Evolutionary conservation across 2,888 invertebrate genomes (phyloP).

Genomic region (Hyposoter dolosus): DNA sequence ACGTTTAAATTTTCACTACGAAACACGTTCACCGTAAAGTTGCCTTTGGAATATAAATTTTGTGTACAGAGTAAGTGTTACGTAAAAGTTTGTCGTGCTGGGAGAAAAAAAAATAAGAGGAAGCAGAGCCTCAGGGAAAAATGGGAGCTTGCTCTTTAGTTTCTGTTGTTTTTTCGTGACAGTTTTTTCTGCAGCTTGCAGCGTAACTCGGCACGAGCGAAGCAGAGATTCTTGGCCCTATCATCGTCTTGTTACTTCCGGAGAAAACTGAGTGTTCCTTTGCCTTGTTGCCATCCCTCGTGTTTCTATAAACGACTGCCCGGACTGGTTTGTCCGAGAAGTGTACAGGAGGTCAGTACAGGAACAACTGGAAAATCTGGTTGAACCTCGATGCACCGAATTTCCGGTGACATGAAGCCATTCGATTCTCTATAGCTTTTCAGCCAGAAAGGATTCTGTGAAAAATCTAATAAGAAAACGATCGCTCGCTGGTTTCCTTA

Average conservation of each 20-base stretch:
- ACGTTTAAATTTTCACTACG: neutral
- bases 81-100: conserved; percentile 6
- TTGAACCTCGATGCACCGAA: conserved; percentile 73
- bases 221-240: conserved; percentile 13
- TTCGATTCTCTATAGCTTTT: neutral
- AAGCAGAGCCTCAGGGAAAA: conserved; percentile 1
- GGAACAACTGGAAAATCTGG: conserved; percentile 35
- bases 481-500: neutral
- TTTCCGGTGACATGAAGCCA: conserved; percentile 73
- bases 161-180: conserved; percentile 17
- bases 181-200: conserved; percentile 37
- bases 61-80: neutral
- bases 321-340: conserved; percentile 12
- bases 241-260: conserved; percentile 9
- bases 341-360: conserved; percentile 5
- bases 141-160: neutral
- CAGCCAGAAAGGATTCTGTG: neutral
- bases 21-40: conserved; percentile 10
- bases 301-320: conserved; percentile 20
- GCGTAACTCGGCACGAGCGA: conserved; percentile 3
- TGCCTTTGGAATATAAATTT: neutral
- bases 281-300: neutral
- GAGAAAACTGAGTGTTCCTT: conserved; percentile 6
- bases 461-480: neutral
- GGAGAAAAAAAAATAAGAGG: neutral